phyloP scores from a whole-genome alignment of 2,888 invertebrate genomes.

The Mythimna loreyi region DNA sequence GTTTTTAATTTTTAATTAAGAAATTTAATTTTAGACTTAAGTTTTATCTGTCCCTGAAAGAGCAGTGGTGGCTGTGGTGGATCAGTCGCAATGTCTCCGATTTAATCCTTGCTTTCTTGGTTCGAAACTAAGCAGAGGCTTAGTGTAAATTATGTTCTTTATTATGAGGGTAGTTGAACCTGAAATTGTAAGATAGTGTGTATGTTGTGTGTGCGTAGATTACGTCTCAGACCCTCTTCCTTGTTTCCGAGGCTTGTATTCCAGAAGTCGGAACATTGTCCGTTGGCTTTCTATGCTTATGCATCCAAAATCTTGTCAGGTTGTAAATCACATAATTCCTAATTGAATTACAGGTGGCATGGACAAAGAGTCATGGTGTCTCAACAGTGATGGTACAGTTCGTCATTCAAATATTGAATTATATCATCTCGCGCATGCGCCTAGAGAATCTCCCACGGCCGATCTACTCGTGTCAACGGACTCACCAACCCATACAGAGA shows the following conservation, averaged over 20 bases:
- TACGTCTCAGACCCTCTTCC: background rate
- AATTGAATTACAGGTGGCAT: slow-evolving; percentile 92
- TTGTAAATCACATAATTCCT: background rate
- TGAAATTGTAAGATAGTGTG: too few species aligned
- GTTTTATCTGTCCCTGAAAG: background rate
- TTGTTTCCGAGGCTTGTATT: background rate
- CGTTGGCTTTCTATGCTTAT: background rate
- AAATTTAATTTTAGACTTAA: too few species aligned
- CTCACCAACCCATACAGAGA: slow-evolving; percentile 75
- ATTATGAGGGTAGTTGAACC: too few species aligned
- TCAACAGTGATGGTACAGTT: slow-evolving; percentile 97
- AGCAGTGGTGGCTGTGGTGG: background rate
- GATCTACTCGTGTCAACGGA: slow-evolving; percentile 84
- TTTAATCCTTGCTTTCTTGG: background rate
- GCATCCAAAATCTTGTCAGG: too few species aligned
- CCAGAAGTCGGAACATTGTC: background rate
- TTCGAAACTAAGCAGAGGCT: background rate
- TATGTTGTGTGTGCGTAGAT: too few species aligned
- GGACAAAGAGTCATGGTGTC: slow-evolving; percentile 97
- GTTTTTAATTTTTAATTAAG: too few species aligned
- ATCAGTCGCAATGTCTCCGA: background rate
- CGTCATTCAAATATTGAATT: slow-evolving; percentile 96
- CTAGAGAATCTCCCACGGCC: slow-evolving; percentile 84
- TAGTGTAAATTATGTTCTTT: too few species aligned
- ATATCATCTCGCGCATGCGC: slow-evolving; percentile 91